Evolutionary conservation across 2,888 invertebrate species (phyloP), one percentile per base, ranked within the genome.

Genomic region (Caenorhabditis angaria): DNA sequence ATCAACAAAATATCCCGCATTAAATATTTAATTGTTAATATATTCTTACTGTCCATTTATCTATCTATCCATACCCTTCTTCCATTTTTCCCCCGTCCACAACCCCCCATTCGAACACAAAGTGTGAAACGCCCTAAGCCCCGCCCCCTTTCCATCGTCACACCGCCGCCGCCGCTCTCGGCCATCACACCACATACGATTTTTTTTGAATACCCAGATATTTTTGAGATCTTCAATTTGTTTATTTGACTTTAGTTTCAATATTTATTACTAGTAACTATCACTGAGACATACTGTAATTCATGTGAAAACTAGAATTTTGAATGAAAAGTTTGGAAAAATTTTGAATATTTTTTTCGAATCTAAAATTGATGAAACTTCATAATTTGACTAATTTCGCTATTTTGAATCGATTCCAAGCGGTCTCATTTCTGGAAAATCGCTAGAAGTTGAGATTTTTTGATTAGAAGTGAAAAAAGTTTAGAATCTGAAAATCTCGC

Each of bases 91-190:
- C 41, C 41, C 32, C 32, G 18, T 41, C 41, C 41, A 41, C n/a
- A n/a, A n/a, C n/a, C n/a, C n/a, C n/a, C n/a, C n/a, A n/a, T n/a
- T n/a, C n/a, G n/a, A n/a, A n/a, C n/a, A 41, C 41, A 41, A 18
- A 41, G 41, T 41, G 41, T 41, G 41, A 41, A 41, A 41, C 41
- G 41, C 41, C 41, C 41, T 41, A 41, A 41, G 41, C 41, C 41
- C 41, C 41, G 41, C 41, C 41, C 41, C 41, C 18, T 41, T 41
- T 41, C 41, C 41, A 41, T 41, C 41, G 41, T 41, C 41, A 41
- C 41, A 41, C 41, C 41, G 41, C 41, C 41, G 41, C 41, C 41
- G 41, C 41, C 41, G 41, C 41, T 41, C 41, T 41, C 41, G 41
- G 41, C 41, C 41, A 41, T 18, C 14, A 41, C 41, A 41, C 41